phyloP scores from a whole-genome alignment of 1,140 invertebrate genomes.

The Drosophila sucinea region DNA sequence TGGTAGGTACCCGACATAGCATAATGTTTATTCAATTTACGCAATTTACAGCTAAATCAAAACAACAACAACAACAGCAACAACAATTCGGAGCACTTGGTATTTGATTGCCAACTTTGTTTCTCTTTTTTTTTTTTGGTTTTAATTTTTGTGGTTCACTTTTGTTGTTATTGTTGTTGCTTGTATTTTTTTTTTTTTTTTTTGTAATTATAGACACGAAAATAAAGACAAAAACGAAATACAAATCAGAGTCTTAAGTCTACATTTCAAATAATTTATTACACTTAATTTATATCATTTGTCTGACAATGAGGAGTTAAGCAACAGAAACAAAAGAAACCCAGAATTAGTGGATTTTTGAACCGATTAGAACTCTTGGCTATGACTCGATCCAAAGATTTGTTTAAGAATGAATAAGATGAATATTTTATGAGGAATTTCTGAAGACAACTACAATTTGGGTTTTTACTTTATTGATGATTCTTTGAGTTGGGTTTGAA shows the following conservation, averaged over 20 bases:
- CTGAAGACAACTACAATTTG: too few relatives aligned
- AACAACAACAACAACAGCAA: constrained; percentile 31
- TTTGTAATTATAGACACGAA: constrained; percentile 70
- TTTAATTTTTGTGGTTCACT: constrained; percentile 67
- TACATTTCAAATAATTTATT: constrained; percentile 59
- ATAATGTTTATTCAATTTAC: constrained; percentile 79
- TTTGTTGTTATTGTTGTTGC: neutral
- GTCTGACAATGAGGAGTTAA: constrained; percentile 28
- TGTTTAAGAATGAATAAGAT: too few relatives aligned
- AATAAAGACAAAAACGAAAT: constrained; percentile 30
- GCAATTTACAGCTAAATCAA: constrained; percentile 60
- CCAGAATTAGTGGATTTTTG: neutral
- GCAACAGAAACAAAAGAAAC: constrained; percentile 14
- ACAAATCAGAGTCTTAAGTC: constrained; percentile 44
- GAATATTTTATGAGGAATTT: too few relatives aligned
- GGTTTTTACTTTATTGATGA: too few relatives aligned
- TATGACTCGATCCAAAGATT: too few relatives aligned
- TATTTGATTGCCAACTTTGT: constrained; percentile 69
- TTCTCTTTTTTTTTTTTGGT: constrained; percentile 26
- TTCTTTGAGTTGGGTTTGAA: too few relatives aligned
- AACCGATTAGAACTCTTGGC: too few relatives aligned
- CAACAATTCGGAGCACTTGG: constrained; percentile 31
- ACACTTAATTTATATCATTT: constrained; percentile 30
- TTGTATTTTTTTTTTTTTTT: constrained; percentile 32
- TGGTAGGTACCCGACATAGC: constrained; percentile 45